A percentile compares a stretch with the other conserved stretches of the same genome.
Conservation (phyloP, 1,140 invertebrate species). For the Trichoplusia ni region DNA sequence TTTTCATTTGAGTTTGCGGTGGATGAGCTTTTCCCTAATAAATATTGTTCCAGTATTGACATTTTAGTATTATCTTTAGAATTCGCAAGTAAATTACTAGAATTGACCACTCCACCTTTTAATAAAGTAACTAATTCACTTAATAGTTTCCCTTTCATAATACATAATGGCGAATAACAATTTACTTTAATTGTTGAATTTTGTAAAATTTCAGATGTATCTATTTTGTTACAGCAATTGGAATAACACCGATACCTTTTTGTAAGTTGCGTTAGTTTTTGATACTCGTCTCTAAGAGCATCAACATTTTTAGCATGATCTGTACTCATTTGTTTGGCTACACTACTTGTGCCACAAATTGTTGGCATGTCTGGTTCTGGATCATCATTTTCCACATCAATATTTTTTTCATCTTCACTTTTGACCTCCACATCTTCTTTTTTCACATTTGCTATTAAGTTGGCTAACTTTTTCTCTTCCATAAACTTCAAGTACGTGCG, state of each 20-base stretch:
- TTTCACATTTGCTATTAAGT: slow-evolving; percentile 70
- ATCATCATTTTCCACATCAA: slow-evolving; percentile 83
- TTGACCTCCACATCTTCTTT: slow-evolving; percentile 81
- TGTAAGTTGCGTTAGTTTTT: slow-evolving; percentile 83
- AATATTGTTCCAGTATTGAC: slow-evolving; percentile 78
- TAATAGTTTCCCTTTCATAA: slow-evolving; percentile 86
- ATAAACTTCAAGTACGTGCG: slow-evolving; percentile 88
- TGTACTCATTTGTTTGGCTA: slow-evolving; percentile 74
- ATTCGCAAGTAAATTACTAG: slow-evolving; percentile 52
- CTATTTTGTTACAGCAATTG: slow-evolving; percentile 85
- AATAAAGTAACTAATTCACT: slow-evolving; percentile 86
- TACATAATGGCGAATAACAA: slow-evolving; percentile 90
- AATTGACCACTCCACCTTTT: slow-evolving; percentile 82
- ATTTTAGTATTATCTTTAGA: slow-evolving; percentile 74
- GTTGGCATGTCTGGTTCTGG: slow-evolving; percentile 56
- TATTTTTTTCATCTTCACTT: slow-evolving; percentile 83
- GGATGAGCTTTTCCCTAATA: slow-evolving; percentile 68
- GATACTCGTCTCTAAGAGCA: slow-evolving; percentile 84
- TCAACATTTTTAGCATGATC: slow-evolving; percentile 84
- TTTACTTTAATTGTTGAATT: slow-evolving; percentile 79
- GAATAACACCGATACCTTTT: slow-evolving; percentile 88
- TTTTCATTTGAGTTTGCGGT: slow-evolving; percentile 76
- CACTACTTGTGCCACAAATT: slow-evolving; percentile 45
- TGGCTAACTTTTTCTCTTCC: slow-evolving; percentile 85
- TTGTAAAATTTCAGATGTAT: slow-evolving; percentile 56